Percentiles rank a stretch among this genome's conserved stretches.
Evolutionary conservation across 2,113 vertebrate genomes (phyloP).

Genomic region (Ursus arctos): DNA sequence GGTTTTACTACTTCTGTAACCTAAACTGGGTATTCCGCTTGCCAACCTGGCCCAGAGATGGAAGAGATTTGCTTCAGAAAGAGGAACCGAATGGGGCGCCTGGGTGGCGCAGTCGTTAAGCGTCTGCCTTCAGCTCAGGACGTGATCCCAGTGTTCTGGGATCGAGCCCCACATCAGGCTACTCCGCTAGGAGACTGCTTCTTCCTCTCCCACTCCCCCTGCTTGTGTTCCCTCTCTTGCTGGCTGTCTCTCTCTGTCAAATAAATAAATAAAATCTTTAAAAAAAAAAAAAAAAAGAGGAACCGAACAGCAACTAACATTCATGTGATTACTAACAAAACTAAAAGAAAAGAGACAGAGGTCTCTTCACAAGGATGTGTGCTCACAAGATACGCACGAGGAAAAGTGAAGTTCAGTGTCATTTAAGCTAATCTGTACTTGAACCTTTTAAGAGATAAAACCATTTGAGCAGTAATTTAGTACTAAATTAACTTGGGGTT

Average conservation of each 20-base stretch:
- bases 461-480: conserved; percentile 70
- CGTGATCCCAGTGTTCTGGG: too few relatives aligned
- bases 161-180: too few relatives aligned
- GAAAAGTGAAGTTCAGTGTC: conserved; percentile 70
- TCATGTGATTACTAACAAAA: conserved; percentile 37
- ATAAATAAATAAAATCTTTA: too few relatives aligned
- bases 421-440: conserved; percentile 76
- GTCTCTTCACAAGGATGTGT: neutral
- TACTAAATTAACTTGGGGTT: conserved; percentile 67
- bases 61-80: conserved; percentile 45
- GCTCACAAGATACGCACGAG: conserved; percentile 20
- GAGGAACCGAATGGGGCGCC: neutral
- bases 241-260: too few relatives aligned
- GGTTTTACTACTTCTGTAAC: conserved; percentile 1
- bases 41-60: neutral
- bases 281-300: neutral
- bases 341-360: conserved; percentile 6
- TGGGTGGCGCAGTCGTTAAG: too few relatives aligned
- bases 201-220: too few relatives aligned
- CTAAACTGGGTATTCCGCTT: neutral
- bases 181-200: too few relatives aligned
- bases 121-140: too few relatives aligned
- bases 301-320: neutral
- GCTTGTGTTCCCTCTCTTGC: too few relatives aligned
- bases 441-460: conserved; percentile 77